Percentiles rank a stretch among this genome's conserved stretches.
Conservation (phyloP, 2,113 vertebrate genomes). For the Pao palembangensis region DNA sequence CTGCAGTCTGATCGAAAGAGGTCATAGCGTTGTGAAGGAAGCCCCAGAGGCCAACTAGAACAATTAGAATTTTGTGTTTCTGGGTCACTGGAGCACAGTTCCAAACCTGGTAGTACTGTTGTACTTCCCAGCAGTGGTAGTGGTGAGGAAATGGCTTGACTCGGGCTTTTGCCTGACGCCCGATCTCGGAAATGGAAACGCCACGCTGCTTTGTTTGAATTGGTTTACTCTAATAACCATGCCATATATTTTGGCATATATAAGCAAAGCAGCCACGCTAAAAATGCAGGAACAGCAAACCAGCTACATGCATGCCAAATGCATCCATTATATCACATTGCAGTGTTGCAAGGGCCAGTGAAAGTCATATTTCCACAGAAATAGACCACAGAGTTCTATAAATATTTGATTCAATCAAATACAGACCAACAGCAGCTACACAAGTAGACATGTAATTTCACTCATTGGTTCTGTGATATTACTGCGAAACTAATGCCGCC, state of each 20-base stretch:
- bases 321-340: constrained; percentile 33
- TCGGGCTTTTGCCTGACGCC: constrained; percentile 31
- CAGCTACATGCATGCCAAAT: constrained; percentile 6
- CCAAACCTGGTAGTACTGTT: constrained; percentile 35
- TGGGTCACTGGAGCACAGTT: constrained; percentile 63
- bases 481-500: constrained; percentile 34
- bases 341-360: constrained; percentile 13
- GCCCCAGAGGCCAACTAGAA: constrained; percentile 57
- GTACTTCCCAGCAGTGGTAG: constrained; percentile 29
- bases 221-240: constrained; percentile 24
- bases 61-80: constrained; percentile 73
- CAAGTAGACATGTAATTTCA: constrained; percentile 37
- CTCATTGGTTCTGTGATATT: constrained; percentile 35
- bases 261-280: constrained; percentile 32
- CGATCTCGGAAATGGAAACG: constrained; percentile 11
- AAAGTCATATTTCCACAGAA: constrained; percentile 36
- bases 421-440: constrained; percentile 4
- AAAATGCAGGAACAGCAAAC: constrained; percentile 32
- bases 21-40: constrained; percentile 52
- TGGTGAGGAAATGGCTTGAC: constrained; percentile 30
- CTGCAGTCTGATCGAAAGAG: constrained; percentile 56
- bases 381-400: constrained; percentile 37
- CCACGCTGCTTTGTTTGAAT: constrained; percentile 35
- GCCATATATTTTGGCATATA: constrained; percentile 25
- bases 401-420: constrained; percentile 59